These are phyloP conservation scores for Parasteatoda tepidariorum DNA, from an alignment of 1,140 invertebrate genomes.

Conservation along the genomic window DNA sequence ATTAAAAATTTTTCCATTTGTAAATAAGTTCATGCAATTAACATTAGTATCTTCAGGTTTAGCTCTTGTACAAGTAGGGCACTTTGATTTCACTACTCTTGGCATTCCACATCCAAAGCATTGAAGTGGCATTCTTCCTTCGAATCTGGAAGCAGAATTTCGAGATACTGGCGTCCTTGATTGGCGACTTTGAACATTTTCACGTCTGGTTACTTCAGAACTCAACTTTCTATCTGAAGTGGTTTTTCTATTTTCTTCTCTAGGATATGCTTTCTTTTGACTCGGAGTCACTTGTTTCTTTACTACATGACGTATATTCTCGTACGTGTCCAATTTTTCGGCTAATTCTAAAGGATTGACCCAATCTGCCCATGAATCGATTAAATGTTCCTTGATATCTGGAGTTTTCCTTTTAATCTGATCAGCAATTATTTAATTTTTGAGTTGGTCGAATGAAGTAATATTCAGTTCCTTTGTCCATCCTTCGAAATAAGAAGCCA, in stretches of 20 bases:
- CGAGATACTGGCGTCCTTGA: background rate
- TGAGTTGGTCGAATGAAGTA: background rate
- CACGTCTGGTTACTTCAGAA: too few species aligned
- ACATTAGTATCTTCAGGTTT: background rate
- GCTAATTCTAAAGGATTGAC: background rate
- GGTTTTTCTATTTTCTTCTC: background rate
- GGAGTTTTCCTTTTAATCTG: background rate
- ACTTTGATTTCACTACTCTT: background rate
- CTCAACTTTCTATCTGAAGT: too few species aligned
- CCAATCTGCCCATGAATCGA: background rate
- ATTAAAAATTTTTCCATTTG: background rate
- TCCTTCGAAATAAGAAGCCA: background rate
- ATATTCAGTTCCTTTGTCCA: background rate
- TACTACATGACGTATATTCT: too few species aligned
- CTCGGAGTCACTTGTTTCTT: too few species aligned
- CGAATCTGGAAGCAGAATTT: background rate
- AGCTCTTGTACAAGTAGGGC: background rate
- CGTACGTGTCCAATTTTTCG: background rate
- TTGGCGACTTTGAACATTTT: too few species aligned
- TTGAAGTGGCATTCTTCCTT: background rate
- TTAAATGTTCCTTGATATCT: background rate
- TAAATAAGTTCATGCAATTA: slow-evolving; percentile 2
- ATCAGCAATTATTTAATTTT: background rate
- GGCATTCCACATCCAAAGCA: background rate
- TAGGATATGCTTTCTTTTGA: too few species aligned